phyloP scores from a whole-genome alignment of 2,888 invertebrate genomes.

The Cotesia congregata region DNA sequence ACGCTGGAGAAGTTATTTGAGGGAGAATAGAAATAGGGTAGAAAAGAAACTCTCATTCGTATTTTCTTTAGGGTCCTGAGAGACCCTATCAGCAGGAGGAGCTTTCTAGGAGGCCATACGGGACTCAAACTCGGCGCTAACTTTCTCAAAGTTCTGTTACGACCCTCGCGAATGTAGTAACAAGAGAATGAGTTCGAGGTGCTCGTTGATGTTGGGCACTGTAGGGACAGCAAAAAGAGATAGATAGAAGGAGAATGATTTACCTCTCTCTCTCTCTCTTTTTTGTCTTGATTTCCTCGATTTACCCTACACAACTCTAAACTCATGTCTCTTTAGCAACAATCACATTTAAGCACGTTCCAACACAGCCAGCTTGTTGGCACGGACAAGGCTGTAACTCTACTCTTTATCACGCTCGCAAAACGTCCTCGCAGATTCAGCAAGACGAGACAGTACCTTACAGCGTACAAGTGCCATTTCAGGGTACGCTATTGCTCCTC shows the following conservation, averaged over 20 bases:
- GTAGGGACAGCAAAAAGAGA: not conserved
- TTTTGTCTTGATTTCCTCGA: not conserved
- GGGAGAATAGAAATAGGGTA: conserved; percentile 3
- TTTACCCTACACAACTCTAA: conserved; percentile 12
- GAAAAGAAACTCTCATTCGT: conserved; percentile 32
- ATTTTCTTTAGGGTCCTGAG: conserved; percentile 25
- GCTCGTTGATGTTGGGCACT: not conserved
- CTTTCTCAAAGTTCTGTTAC: conserved; percentile 49
- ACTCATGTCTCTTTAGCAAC: conserved; percentile 41
- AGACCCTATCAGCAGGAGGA: conserved; percentile 25
- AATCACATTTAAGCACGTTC: conserved; percentile 35
- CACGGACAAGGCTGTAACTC: conserved; percentile 20
- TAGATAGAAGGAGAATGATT: not conserved
- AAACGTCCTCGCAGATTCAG: conserved; percentile 33
- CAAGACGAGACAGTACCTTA: conserved; percentile 19
- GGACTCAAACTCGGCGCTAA: conserved; percentile 48
- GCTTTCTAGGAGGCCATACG: conserved; percentile 23
- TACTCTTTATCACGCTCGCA: conserved; percentile 30
- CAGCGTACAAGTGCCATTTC: conserved; percentile 25
- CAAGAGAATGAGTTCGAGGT: conserved; percentile 1
- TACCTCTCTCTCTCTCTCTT: not conserved
- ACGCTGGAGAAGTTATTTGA: conserved; percentile 2
- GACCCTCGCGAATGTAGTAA: conserved; percentile 34
- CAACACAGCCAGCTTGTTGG: not conserved
- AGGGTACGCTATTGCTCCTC: conserved; percentile 30